Conservation (phyloP, 2,888 invertebrate genomes). For the Cremastinae sp. region DNA sequence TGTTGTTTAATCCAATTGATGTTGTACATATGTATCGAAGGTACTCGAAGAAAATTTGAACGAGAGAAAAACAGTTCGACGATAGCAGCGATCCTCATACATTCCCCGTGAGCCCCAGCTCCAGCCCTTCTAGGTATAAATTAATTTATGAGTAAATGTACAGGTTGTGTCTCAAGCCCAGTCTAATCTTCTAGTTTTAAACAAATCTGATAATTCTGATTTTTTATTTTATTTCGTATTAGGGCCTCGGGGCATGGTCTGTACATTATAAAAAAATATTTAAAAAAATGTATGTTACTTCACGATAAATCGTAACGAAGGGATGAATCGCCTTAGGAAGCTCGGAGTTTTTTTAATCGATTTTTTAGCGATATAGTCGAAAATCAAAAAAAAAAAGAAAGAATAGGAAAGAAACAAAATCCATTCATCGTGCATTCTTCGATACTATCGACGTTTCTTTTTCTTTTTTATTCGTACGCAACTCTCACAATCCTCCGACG, state of each 20-base stretch:
- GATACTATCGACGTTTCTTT: constrained; percentile 20
- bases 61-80: constrained; percentile 29
- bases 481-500: constrained; percentile 50
- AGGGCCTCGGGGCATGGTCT: no score
- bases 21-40: constrained; percentile 56
- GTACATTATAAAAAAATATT: constrained; percentile 17
- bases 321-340: constrained; percentile 49
- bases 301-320: constrained; percentile 46
- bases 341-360: constrained; percentile 27
- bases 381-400: constrained; percentile 42
- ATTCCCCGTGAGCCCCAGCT: constrained; percentile 43
- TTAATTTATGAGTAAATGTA: no score
- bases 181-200: no score
- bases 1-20: constrained; percentile 54
- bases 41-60: constrained; percentile 32
- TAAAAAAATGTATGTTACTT: constrained; percentile 39
- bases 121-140: constrained; percentile 24
- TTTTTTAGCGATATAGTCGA: constrained; percentile 30
- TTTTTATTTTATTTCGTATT: no score
- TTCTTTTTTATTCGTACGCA: constrained; percentile 27
- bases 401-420: constrained; percentile 5
- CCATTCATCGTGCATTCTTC: constrained; percentile 15
- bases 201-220: no score
- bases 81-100: constrained; percentile 55
- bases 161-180: not conserved